Percentiles rank a stretch among this genome's conserved stretches.
Evolutionary conservation across 1,140 invertebrate genomes (phyloP).

Genomic region (Scylla paramamosain): DNA sequence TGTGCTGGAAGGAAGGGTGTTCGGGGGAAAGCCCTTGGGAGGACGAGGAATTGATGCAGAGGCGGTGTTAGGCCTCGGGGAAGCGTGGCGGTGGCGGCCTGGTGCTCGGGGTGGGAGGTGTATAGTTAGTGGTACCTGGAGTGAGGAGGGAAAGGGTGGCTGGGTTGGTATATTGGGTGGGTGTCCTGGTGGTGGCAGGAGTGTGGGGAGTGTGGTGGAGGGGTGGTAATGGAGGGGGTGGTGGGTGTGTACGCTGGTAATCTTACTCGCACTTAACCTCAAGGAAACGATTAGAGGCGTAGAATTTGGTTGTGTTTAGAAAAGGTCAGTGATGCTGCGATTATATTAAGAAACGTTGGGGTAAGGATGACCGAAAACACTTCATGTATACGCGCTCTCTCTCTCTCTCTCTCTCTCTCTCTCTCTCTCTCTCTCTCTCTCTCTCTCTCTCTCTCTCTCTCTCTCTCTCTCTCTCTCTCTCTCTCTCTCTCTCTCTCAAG

Average conservation of each 20-base stretch:
- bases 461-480: neutral
- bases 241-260: neutral
- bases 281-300: too few relatives aligned
- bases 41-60: neutral
- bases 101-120: neutral
- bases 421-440: neutral
- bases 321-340: neutral
- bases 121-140: neutral
- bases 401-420: conserved; percentile 24
- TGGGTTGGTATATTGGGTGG: too few relatives aligned
- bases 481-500: neutral
- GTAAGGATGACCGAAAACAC: too few relatives aligned
- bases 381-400: neutral
- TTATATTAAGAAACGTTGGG: too few relatives aligned
- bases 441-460: conserved; percentile 24
- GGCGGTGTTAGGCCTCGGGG: neutral
- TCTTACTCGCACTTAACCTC: too few relatives aligned
- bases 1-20: neutral
- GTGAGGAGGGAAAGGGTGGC: neutral
- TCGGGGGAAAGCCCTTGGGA: neutral
- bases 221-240: neutral
- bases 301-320: neutral
- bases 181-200: neutral
- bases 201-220: neutral
- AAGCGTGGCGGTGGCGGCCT: neutral